Percentiles rank a stretch among this genome's conserved stretches.
Conservation (phyloP, 2,797 vertebrate genomes). For the Microctenopoma lineatum region DNA sequence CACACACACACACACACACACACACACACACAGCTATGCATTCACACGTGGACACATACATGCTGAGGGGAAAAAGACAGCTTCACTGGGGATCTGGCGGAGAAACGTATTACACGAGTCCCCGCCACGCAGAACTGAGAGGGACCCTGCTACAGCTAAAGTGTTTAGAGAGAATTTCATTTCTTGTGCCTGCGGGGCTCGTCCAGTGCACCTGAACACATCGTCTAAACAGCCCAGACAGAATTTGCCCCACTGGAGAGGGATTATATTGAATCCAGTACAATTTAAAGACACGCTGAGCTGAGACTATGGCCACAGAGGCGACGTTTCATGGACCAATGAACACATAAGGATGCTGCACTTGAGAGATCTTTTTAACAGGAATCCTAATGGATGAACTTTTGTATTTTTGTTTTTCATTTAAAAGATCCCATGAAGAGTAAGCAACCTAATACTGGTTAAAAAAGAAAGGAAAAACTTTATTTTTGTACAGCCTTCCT, state of each 20-base stretch:
- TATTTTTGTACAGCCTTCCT: not conserved
- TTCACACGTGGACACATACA: constrained; percentile 46
- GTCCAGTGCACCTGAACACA: constrained; percentile 47
- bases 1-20: constrained; percentile 39
- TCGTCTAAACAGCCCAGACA: constrained; percentile 22
- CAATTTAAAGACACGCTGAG: constrained; percentile 44
- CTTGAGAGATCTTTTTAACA: not conserved
- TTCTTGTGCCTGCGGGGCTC: constrained; percentile 30
- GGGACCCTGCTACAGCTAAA: constrained; percentile 35
- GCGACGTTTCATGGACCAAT: constrained; percentile 7
- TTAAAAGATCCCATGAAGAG: no score
- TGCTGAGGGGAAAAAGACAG: constrained; percentile 2
- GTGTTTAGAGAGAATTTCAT: constrained; percentile 42
- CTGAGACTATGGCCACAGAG: not conserved
- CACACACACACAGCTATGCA: constrained; percentile 42
- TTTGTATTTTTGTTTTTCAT: not conserved
- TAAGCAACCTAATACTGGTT: not conserved
- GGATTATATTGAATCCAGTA: constrained; percentile 51
- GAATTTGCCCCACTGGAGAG: constrained; percentile 14
- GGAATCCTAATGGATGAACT: not conserved
- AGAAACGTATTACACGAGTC: constrained; percentile 49
- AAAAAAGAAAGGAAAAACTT: not conserved
- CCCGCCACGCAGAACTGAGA: constrained; percentile 43
- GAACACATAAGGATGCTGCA: not conserved
- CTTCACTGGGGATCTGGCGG: constrained; percentile 39